Evolutionary conservation across 2,797 vertebrate species (phyloP).

Genomic region (Premnoplex brunnescens): DNA sequence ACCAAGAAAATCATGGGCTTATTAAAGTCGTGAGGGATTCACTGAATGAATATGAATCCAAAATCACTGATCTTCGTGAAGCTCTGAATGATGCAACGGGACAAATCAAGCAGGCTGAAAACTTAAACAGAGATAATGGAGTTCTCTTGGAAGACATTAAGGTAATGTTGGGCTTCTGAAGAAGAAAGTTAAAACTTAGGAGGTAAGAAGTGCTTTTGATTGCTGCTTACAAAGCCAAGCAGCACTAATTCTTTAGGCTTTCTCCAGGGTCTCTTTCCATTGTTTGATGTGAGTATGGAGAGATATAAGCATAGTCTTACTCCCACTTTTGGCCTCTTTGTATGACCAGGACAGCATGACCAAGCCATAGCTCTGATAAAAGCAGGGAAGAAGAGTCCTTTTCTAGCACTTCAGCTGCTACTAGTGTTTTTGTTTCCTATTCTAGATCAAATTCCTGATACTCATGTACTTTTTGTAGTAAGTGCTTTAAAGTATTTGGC

Average conservation of each 20-base stretch:
- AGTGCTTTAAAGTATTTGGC: not conserved
- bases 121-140: slow-evolving; percentile 83
- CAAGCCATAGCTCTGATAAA: not conserved
- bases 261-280: not conserved
- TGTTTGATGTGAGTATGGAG: not conserved
- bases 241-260: not conserved
- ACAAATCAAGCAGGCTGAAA: slow-evolving; percentile 82
- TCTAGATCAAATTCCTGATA: not conserved
- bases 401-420: not conserved
- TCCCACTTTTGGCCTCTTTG: not conserved
- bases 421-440: not conserved
- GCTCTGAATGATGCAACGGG: slow-evolving; percentile 79
- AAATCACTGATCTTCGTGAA: slow-evolving; percentile 83
- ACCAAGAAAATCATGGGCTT: slow-evolving; percentile 76
- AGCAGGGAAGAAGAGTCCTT: not conserved
- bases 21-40: slow-evolving; percentile 78
- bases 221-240: not conserved
- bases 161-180: slow-evolving; percentile 71
- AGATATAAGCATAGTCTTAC: not conserved
- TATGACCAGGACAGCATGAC: not conserved
- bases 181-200: not conserved
- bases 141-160: slow-evolving; percentile 78
- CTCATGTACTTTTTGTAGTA: not conserved
- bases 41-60: slow-evolving; percentile 82
- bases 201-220: not conserved